Evolutionary conservation across 2,797 vertebrate species (phyloP), one percentile per base, ranked within the genome.

Genomic region (Sebastes vulpes): DNA sequence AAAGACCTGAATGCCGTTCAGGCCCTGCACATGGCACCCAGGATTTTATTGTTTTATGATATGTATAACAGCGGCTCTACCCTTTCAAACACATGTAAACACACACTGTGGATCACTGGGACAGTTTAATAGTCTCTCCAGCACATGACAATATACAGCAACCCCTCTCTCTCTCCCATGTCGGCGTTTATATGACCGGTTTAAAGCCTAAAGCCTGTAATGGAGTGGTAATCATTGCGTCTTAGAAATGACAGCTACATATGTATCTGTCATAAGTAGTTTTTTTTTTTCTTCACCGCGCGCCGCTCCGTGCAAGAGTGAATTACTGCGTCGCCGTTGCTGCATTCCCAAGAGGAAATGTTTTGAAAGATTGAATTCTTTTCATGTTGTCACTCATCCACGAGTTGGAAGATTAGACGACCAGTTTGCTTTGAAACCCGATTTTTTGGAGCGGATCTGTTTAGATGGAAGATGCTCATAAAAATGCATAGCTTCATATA

Each of bases 61-160:
- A 72, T 66, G 65, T 65, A 58, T 56, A 85, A 53, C 52, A 61
- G n/a, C n/a, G 8, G 9, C 20, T 18, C 21, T 4, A 52, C 23
- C 23, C 50, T 23, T 65, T 46, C 84, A 79, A 61, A 84, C 78
- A 82, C 68, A 79, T 77, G 46, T 53, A 61, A 67, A 50, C 69
- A 60, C 50, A 88, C 67, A 54, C 72, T 73, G 68, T 83, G 78
- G 75, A 82, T 85, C 83, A 81, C 64, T 4, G 3, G 5, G 81
- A 82, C 80, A 89, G 75, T 79, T 92, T 90, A 86, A 91, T 72
- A 70, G 66, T 35, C 53, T 64, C 59, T 21, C 5, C 10, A 18
- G 77, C 35, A 56, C 50, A 6, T 46, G 69, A 73, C 60, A 53
- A 53, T 66, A 64, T 75, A 75, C 60, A 42, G 32, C 75, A 23